Percentiles rank a stretch among this genome's conserved stretches.
These are phyloP conservation scores for Heliconius ismenius DNA, from an alignment of 2,888 invertebrate genomes.

Conservation along the genomic window DNA sequence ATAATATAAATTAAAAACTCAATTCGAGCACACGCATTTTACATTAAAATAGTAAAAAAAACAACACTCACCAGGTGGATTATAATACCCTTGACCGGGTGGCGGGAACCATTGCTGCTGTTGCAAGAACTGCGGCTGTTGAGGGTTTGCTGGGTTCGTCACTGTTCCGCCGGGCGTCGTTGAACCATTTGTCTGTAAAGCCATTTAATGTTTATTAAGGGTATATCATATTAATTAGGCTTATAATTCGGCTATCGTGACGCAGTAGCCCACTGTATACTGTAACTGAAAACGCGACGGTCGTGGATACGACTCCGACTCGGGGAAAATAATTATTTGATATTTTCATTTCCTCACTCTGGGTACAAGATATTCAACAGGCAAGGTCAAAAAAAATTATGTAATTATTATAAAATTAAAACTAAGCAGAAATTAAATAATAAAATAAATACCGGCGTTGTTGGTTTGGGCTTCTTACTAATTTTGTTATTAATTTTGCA, in stretches of 20 bases:
- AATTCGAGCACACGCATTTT: background rate
- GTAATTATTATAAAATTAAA: no score
- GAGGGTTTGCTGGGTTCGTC: slow-evolving; percentile 72
- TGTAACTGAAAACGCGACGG: background rate
- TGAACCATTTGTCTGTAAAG: slow-evolving; percentile 62
- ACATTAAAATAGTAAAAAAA: background rate
- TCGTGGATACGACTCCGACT: background rate
- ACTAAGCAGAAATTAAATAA: slow-evolving; percentile 41
- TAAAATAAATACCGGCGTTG: slow-evolving; percentile 62
- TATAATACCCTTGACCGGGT: slow-evolving; percentile 75
- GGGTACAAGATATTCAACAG: no score
- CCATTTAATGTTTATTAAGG: background rate
- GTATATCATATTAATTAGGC: background rate
- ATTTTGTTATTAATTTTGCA: slow-evolving; percentile 77
- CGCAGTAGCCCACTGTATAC: background rate
- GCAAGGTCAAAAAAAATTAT: no score
- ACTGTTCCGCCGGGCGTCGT: slow-evolving; percentile 64
- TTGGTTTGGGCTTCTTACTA: slow-evolving; percentile 76
- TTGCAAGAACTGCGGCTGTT: slow-evolving; percentile 77
- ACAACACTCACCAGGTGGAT: slow-evolving; percentile 61
- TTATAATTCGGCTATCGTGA: no score
- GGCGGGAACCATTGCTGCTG: slow-evolving; percentile 84
- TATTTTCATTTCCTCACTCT: background rate
- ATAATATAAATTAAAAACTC: no score
- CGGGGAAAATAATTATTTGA: background rate